phyloP scores from a whole-genome alignment of 1,140 invertebrate species.

The Pogonomyrmex barbatus region DNA sequence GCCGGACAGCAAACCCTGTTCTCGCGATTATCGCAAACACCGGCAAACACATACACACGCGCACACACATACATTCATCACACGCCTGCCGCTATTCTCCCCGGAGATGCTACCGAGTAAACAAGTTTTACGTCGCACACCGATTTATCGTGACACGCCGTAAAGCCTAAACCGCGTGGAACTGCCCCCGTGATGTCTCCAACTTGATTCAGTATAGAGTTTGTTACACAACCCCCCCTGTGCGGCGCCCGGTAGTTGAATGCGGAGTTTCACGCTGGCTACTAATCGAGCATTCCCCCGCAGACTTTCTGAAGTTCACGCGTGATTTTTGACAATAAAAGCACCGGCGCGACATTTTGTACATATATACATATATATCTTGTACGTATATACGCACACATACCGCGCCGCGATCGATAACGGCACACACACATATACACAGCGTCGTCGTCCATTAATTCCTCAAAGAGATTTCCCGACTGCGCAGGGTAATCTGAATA shows the following conservation, averaged over 20 bases:
- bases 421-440: background rate
- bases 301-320: background rate
- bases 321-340: constrained; percentile 32
- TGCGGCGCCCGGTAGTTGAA: background rate
- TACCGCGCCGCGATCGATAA: constrained; percentile 1
- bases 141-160: constrained; percentile 38
- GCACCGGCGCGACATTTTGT: constrained; percentile 2
- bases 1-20: background rate
- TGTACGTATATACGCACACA: background rate
- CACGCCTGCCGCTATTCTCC: background rate
- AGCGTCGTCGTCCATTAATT: background rate
- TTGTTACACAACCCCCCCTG: constrained; percentile 14
- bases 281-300: constrained; percentile 35
- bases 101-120: background rate
- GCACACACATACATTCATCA: no score
- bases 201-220: constrained; percentile 22
- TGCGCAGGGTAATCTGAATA: background rate
- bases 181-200: background rate
- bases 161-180: constrained; percentile 23
- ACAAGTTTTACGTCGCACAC: constrained; percentile 5
- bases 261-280: constrained; percentile 1
- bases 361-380: background rate
- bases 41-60: background rate
- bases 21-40: constrained; percentile 16
- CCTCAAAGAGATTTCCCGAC: background rate